Base-by-base conservation (phyloP, 2,113 vertebrate species). In the Eulemur rufifrons region DNA sequence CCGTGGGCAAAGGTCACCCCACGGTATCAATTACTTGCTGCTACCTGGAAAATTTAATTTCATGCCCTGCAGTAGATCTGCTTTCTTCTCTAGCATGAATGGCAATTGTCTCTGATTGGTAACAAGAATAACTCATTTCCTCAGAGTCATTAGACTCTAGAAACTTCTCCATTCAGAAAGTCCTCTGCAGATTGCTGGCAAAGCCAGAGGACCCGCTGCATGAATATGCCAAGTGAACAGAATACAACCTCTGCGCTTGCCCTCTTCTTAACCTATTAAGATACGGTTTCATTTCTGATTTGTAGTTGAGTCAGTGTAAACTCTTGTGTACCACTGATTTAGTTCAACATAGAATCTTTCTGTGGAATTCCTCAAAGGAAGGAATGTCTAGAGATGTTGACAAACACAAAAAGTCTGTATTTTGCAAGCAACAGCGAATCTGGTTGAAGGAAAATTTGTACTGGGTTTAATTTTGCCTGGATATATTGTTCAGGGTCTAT, bases 31-130 rank as follows among this genome's bases (percentile, higher is more conserved):
- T 98, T 98, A 98, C 98, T 98, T 96, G 95, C 95, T 98, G 97
- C 97, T 98, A 98, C 98, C 98, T 98, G 98, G 97, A 98, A 99
- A 98, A 98, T 98, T 98, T 98, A 98, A 99, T 99, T 99, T 98
- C 98, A 98, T 98, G 98, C 98, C 91, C 95, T 81, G 93, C 95
- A 98, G 98, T 94, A 94, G 98, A 96, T 97, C 95, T 86, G 81
- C 98, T 98, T 98, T 98, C 95, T 98, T 98, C 91, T 98, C 39
- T 73, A 2, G 81, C 88, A 10, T 98, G 97, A 98, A 92, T 98
- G 98, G 96, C 97, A 98, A 97, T 97, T 97, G 95, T 98, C 97
- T 96, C 95, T 20, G 89, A 20, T 94, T 97, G 86, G 96, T 98
- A 98, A 97, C 94, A 83, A 96, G 96, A 98, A 96, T 13, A 97